Evolutionary conservation across 2,113 vertebrate genomes (phyloP).

Genomic region (Tenrec ecaudatus): DNA sequence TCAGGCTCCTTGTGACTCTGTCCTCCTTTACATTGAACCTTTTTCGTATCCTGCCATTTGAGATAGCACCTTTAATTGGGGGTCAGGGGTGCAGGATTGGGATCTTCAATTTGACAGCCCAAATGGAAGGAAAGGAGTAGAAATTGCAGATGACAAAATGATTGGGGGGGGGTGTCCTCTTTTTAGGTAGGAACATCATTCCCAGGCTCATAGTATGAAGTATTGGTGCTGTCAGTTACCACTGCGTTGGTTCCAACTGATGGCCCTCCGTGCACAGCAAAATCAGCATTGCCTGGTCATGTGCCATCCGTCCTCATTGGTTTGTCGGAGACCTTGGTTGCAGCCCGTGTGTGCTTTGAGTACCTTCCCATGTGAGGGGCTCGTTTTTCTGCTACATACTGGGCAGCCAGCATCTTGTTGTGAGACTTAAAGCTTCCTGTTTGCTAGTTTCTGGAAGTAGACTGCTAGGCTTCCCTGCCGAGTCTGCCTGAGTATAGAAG

Average conservation of each 20-base stretch:
- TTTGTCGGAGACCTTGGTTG: too few species aligned
- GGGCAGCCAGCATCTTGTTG: background rate
- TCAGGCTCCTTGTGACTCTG: background rate
- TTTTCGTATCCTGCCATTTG: background rate
- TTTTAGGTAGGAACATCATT: background rate
- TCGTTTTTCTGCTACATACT: background rate
- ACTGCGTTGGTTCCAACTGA: background rate
- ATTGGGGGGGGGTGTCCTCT: background rate
- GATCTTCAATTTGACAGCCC: background rate
- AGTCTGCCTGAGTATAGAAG: background rate
- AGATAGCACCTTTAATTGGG: background rate
- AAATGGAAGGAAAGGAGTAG: background rate
- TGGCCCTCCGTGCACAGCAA: background rate
- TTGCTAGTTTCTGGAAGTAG: background rate
- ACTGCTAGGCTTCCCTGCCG: background rate
- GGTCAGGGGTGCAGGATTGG: background rate
- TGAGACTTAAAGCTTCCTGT: background rate
- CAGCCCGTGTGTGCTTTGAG: background rate
- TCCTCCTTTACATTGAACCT: background rate
- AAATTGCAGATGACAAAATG: background rate
- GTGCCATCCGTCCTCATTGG: background rate
- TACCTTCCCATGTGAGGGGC: background rate
- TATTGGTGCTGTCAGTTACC: background rate
- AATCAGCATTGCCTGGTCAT: background rate
- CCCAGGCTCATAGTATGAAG: background rate